Evolutionary conservation across 2,797 vertebrate genomes (phyloP).

Genomic region (Dromococcyx pavoninus): DNA sequence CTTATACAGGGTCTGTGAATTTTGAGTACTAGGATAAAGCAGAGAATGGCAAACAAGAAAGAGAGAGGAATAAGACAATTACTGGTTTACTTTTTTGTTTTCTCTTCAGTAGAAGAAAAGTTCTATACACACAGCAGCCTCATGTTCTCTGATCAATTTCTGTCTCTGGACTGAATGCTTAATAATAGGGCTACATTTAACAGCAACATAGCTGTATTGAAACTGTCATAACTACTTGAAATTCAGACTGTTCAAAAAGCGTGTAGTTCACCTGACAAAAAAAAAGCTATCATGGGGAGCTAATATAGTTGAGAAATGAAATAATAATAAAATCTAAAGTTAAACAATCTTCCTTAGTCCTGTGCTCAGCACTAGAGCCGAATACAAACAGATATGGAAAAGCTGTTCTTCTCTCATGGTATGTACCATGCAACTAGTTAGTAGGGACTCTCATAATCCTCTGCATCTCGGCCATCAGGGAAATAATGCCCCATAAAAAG

Average conservation of each 20-base stretch:
- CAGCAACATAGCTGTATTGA: neutral
- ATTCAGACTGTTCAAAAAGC: neutral
- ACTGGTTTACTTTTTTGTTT: neutral
- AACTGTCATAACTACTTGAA: neutral
- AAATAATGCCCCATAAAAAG: neutral
- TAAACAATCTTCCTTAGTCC: neutral
- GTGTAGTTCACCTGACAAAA: neutral
- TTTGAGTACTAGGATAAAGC: neutral
- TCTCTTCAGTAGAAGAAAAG: neutral
- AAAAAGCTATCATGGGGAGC: neutral
- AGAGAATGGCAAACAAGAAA: neutral
- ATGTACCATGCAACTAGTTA: neutral
- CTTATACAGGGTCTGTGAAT: neutral
- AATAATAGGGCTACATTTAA: neutral
- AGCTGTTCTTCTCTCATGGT: neutral
- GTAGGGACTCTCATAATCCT: neutral
- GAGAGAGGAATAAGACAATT: neutral
- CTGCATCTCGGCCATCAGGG: neutral
- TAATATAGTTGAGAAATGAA: neutral
- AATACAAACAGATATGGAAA: neutral
- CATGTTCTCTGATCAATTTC: neutral
- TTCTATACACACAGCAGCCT: neutral
- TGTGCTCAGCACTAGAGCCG: neutral
- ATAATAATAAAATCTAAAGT: neutral
- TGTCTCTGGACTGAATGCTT: neutral